Evolutionary conservation across 2,797 vertebrate species (phyloP).

Genomic region (Denticeps clupeoides): DNA sequence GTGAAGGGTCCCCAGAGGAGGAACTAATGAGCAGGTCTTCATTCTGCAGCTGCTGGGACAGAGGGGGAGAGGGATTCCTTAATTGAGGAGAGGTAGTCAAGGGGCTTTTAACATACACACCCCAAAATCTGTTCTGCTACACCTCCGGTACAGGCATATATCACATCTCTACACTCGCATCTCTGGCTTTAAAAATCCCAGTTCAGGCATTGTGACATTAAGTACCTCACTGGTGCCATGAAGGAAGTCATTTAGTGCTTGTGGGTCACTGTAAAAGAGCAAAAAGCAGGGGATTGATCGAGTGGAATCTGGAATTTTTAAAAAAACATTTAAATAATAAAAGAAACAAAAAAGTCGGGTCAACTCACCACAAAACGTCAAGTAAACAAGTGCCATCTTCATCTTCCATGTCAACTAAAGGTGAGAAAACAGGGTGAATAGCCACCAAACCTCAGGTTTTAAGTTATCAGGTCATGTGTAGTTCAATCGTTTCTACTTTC

Average conservation of each 20-base stretch:
- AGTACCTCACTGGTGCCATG: conserved; percentile 71
- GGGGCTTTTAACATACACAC: background rate
- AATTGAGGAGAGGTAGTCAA: background rate
- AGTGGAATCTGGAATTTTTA: background rate
- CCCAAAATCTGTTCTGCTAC: conserved; percentile 1
- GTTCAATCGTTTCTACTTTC: too few species aligned
- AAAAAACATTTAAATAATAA: background rate
- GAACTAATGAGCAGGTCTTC: conserved; percentile 70
- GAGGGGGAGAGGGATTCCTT: conserved; percentile 17
- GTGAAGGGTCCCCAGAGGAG: conserved; percentile 62
- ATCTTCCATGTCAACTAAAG: conserved; percentile 73
- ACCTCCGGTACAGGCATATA: too few species aligned
- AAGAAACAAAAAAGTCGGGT: background rate
- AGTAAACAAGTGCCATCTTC: conserved; percentile 76
- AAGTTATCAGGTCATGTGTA: too few species aligned
- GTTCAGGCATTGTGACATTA: too few species aligned
- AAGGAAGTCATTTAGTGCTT: conserved; percentile 75
- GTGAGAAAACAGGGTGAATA: conserved; percentile 11
- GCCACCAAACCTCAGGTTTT: background rate
- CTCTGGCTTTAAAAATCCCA: too few species aligned
- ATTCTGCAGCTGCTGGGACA: conserved; percentile 59
- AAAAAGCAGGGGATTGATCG: conserved; percentile 4
- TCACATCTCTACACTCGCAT: background rate
- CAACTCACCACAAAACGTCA: conserved; percentile 72
- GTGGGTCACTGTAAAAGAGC: conserved; percentile 55